Evolutionary conservation across 2,888 invertebrate species (phyloP), one percentile per base, ranked within the genome.

Genomic region (Thymelicus lineola): DNA sequence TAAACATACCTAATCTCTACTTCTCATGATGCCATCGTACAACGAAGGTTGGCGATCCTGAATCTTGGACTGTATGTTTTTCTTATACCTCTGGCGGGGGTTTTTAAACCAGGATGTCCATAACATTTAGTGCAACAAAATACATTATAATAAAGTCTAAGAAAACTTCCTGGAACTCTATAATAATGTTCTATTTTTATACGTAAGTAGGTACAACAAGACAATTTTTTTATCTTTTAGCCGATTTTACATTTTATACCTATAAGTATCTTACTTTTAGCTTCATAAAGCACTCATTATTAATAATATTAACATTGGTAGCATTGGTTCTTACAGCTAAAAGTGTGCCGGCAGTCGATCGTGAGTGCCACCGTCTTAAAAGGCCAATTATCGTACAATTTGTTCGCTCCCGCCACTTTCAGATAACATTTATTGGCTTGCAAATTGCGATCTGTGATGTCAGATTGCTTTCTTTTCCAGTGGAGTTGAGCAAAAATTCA

Each of bases 371-470:
- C 35, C 36, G 50, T 65, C 88, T 89, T 93, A 90, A 93, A 92
- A 92, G 93, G 91, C 81, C 92, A 93, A 93, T 93, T 93, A 92
- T 81, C 80, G 76, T 72, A 86, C 90, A 92, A 92, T 92, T 91
- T 90, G 84, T 87, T 78, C 82, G 86, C 42, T 80, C 86, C 76
- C 77, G 74, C 76, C 78, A 71, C 76, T 70, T 74, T 73, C 77
- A 83, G 80, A 84, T 86, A 86, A 86, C 83, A 88, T 89, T 92
- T 90, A 90, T 88, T 90, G 85, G 79, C 77, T 74, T 76, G 79
- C 74, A 80, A 81, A 83, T 82, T 81, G 82, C 77, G 80, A 81
- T 77, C 78, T 76, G 75, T 72, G 77, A 79, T 83, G 78, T 77
- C 72, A 83, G 83, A 87, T 84, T 85, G 82, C 78, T 74, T 74